These are phyloP conservation scores for Euphydryas editha DNA, from an alignment of 2,888 invertebrate species.

Conservation along the genomic window DNA sequence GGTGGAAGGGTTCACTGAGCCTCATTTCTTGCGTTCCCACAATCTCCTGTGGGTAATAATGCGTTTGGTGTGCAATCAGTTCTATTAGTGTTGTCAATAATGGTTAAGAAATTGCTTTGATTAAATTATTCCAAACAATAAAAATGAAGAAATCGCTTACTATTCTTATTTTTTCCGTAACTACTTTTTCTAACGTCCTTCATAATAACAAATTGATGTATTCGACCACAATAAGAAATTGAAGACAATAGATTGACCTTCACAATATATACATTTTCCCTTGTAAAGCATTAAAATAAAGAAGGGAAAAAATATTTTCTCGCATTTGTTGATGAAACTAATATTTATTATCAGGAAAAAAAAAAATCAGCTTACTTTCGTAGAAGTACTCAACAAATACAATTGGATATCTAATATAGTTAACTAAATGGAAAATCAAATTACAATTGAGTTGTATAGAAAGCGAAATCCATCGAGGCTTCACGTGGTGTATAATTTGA, in stretches of 20 bases:
- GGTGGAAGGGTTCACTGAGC: conserved; percentile 69
- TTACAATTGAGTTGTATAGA: not conserved
- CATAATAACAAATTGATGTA: conserved; percentile 1
- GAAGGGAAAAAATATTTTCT: not conserved
- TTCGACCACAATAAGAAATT: not conserved
- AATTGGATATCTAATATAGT: not conserved
- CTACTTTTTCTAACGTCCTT: not conserved
- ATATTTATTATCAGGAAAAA: not conserved
- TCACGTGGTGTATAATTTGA: conserved; percentile 5
- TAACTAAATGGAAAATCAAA: not conserved
- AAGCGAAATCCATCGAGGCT: not conserved
- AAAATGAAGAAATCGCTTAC: conserved; percentile 12
- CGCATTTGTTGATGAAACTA: not conserved
- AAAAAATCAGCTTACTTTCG: not conserved
- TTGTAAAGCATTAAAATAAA: not conserved
- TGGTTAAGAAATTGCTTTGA: conserved; percentile 23
- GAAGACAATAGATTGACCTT: not conserved
- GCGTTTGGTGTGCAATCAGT: conserved; percentile 64
- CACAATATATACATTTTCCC: not conserved
- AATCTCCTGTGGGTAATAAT: conserved; percentile 49
- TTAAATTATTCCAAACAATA: conserved; percentile 14
- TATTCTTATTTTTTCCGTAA: not conserved
- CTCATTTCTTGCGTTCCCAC: conserved; percentile 59
- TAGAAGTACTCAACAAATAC: not conserved
- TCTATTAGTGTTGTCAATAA: conserved; percentile 45